These are phyloP conservation scores for Gerris buenoi DNA, from an alignment of 1,140 invertebrate species.

Conservation along the genomic window DNA sequence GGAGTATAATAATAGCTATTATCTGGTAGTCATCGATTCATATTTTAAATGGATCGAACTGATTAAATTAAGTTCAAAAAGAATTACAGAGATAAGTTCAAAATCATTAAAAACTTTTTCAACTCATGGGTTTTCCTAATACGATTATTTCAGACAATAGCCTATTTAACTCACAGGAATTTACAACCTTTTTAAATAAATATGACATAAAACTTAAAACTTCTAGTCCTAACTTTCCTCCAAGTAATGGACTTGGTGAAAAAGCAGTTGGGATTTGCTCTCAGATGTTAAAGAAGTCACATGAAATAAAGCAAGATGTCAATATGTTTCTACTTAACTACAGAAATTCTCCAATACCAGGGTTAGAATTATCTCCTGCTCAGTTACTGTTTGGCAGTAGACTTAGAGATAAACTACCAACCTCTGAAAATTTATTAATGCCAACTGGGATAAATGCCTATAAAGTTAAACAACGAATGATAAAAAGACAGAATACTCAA, in stretches of 20 bases:
- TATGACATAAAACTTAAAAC: conserved; percentile 10
- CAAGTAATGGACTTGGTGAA: conserved; percentile 10
- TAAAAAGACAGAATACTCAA: background rate
- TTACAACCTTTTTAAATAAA: conserved; percentile 7
- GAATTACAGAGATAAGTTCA: background rate
- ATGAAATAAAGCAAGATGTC: conserved; percentile 7
- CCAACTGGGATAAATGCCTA: background rate
- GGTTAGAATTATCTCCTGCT: conserved; percentile 10
- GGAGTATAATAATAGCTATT: conserved; percentile 11
- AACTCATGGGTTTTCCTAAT: conserved; percentile 9
- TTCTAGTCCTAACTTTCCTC: conserved; percentile 12
- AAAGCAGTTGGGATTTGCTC: conserved; percentile 10
- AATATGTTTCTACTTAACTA: conserved; percentile 13
- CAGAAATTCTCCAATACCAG: conserved; percentile 10
- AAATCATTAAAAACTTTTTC: background rate
- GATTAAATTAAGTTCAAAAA: background rate
- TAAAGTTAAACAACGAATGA: background rate
- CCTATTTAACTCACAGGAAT: conserved; percentile 12
- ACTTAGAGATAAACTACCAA: conserved; percentile 2
- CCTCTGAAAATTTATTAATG: background rate
- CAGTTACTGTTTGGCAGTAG: conserved; percentile 2
- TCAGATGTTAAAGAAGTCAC: conserved; percentile 5
- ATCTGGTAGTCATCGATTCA: conserved; percentile 18
- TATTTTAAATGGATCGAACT: conserved; percentile 18
- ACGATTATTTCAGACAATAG: conserved; percentile 12